Percentiles rank a stretch among this genome's conserved stretches.
These are phyloP conservation scores for Baryphthengus martii DNA, from an alignment of 2,113 vertebrate genomes.

Conservation along the genomic window DNA sequence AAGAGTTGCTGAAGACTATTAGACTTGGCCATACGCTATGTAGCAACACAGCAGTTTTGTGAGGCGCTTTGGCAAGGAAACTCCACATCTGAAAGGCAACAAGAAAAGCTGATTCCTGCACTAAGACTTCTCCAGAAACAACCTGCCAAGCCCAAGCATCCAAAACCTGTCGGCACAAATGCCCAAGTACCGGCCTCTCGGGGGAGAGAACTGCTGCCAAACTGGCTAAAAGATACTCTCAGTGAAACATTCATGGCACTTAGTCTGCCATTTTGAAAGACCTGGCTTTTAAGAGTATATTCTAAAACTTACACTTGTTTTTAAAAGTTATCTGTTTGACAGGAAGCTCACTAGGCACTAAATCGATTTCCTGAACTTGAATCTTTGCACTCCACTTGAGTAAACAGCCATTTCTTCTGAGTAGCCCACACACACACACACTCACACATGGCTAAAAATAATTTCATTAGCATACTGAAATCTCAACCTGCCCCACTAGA, in stretches of 20 bases:
- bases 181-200: background rate
- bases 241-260: background rate
- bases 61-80: background rate
- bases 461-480: conserved; percentile 1
- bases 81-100: background rate
- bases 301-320: background rate
- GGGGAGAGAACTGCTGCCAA: background rate
- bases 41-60: background rate
- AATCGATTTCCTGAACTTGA: background rate
- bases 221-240: background rate
- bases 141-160: background rate
- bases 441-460: background rate
- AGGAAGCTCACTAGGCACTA: background rate
- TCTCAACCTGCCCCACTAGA: background rate
- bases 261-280: background rate
- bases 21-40: background rate
- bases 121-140: background rate
- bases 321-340: background rate
- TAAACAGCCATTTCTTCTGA: background rate
- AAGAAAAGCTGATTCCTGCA: background rate
- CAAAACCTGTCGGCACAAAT: background rate
- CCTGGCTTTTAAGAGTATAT: background rate
- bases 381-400: background rate
- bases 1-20: background rate
- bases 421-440: too few relatives aligned